Percentiles rank a stretch among this genome's conserved stretches.
Conservation (phyloP, 2,797 vertebrate genomes). For the Discoglossus pictus region DNA sequence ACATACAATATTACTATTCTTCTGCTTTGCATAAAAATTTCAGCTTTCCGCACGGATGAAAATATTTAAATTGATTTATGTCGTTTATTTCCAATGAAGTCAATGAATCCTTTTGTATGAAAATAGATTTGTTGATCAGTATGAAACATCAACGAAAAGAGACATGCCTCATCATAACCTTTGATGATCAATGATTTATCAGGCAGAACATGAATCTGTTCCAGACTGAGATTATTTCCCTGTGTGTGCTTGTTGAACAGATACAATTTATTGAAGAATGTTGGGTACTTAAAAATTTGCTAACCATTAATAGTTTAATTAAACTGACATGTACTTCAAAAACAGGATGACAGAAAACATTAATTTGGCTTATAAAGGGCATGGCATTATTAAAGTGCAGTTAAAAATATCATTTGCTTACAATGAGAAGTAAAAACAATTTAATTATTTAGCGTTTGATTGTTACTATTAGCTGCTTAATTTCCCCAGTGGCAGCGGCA, state of each 20-base stretch:
- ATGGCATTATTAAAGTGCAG: conserved; percentile 78
- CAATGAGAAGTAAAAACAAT: conserved; percentile 71
- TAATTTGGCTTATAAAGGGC: conserved; percentile 76
- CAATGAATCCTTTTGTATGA: conserved; percentile 57
- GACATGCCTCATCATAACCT: conserved; percentile 56
- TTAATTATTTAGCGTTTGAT: conserved; percentile 70
- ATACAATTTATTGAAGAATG: conserved; percentile 74
- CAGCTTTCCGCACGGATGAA: conserved; percentile 29
- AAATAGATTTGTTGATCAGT: conserved; percentile 62
- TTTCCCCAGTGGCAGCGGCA: conserved; percentile 45
- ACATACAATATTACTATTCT: conserved; percentile 33
- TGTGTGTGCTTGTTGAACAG: conserved; percentile 71
- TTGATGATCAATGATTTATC: conserved; percentile 66
- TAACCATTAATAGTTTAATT: conserved; percentile 80
- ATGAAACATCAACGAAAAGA: conserved; percentile 57
- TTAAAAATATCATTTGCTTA: conserved; percentile 73
- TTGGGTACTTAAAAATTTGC: conserved; percentile 72
- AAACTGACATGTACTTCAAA: conserved; percentile 76
- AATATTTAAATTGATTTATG: conserved; percentile 55
- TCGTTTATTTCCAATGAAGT: conserved; percentile 62
- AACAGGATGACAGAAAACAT: conserved; percentile 72
- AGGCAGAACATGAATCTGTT: conserved; percentile 64
- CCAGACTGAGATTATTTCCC: conserved; percentile 63
- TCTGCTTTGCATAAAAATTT: conserved; percentile 53
- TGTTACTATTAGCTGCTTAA: conserved; percentile 65